phyloP scores from a whole-genome alignment of 2,113 vertebrate species.

The human region DNA sequence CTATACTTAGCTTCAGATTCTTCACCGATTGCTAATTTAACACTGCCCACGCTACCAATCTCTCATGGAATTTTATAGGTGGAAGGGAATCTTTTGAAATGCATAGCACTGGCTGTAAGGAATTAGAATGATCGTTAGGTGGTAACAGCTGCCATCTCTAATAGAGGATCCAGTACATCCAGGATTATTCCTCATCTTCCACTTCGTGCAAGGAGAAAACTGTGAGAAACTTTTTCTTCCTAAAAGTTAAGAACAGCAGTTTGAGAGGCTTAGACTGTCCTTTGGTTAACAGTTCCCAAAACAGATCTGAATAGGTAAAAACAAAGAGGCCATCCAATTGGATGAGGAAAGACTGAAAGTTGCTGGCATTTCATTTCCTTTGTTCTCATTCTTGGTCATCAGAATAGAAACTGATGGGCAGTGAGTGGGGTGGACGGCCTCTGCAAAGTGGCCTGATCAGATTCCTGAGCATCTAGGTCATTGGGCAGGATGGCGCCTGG shows the following conservation, averaged over 20 bases:
- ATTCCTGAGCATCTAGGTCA: constrained; percentile 68
- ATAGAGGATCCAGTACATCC: neutral
- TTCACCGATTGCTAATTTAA: neutral
- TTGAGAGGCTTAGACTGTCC: neutral
- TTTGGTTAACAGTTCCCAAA: constrained; percentile 3
- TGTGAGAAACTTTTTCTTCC: neutral
- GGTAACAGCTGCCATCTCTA: neutral
- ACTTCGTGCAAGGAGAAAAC: neutral
- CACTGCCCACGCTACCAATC: too few species aligned
- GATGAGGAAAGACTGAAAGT: neutral
- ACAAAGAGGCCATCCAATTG: neutral
- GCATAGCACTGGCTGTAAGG: neutral
- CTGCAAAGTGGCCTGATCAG: constrained; percentile 60
- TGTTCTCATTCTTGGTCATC: constrained; percentile 46
- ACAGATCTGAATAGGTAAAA: constrained; percentile 28
- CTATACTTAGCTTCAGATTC: neutral
- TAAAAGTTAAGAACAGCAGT: neutral
- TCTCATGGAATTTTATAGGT: neutral
- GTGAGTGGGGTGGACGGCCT: neutral
- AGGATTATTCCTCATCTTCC: neutral
- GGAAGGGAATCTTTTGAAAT: neutral
- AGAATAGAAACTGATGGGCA: constrained; percentile 52
- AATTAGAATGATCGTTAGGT: neutral
- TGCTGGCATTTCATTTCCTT: constrained; percentile 63
- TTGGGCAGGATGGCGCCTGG: constrained; percentile 22